Conservation (phyloP, 1,140 invertebrate species). For the Scaptomyza hsui region DNA sequence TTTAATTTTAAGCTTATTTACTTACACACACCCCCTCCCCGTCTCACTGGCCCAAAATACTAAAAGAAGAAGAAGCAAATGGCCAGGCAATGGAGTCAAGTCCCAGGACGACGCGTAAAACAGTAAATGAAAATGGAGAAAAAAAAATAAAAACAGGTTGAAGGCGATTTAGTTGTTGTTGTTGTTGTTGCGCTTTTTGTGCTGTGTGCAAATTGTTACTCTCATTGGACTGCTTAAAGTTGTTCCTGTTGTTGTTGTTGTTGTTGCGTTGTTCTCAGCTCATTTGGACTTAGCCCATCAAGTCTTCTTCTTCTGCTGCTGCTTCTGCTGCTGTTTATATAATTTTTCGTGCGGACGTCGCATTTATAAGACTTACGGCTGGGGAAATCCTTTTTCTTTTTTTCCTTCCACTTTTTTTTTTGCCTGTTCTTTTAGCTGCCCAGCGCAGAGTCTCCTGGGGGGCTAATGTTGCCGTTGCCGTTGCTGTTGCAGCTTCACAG, state of each 20-base stretch:
- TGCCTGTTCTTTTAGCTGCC: conserved; percentile 3
- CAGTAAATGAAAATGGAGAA: conserved; percentile 37
- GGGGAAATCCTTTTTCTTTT: conserved; percentile 60
- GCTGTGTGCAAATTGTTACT: conserved; percentile 17
- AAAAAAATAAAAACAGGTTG: not conserved
- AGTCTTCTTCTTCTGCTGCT: not conserved
- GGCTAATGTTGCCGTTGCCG: not conserved
- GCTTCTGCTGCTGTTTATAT: conserved; percentile 47
- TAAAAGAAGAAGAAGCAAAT: conserved; percentile 13
- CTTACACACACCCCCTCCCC: conserved; percentile 7
- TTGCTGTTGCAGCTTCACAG: conserved; percentile 29
- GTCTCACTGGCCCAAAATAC: not conserved
- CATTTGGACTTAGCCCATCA: conserved; percentile 25
- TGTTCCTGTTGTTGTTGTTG: conserved; percentile 1
- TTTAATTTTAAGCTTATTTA: conserved; percentile 11
- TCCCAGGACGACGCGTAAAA: conserved; percentile 31
- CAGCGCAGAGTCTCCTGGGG: conserved; percentile 7
- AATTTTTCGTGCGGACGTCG: conserved; percentile 40
- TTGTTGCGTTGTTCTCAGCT: conserved; percentile 5
- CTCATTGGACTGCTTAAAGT: conserved; percentile 43
- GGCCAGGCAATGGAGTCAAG: conserved; percentile 26
- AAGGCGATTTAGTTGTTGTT: not conserved
- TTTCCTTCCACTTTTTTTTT: not conserved
- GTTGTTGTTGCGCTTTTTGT: conserved; percentile 5
- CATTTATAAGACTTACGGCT: conserved; percentile 35